Evolutionary conservation across 2,113 vertebrate genomes (phyloP).

Genomic region (Centrocercus urophasianus): DNA sequence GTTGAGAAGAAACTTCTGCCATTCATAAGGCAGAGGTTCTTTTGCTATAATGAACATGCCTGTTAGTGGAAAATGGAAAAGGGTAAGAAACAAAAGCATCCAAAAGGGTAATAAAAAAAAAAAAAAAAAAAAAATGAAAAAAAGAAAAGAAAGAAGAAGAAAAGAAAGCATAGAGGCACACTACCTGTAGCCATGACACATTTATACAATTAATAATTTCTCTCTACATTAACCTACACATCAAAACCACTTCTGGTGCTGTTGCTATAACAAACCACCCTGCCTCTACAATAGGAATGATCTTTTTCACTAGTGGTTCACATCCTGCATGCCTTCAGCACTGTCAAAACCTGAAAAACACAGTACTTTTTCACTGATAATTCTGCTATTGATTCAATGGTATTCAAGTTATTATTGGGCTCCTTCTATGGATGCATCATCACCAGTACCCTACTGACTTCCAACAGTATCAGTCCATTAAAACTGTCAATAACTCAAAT

Average conservation of each 20-base stretch:
- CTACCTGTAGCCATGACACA: neutral
- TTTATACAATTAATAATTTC: neutral
- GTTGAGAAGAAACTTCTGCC: neutral
- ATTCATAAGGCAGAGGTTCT: neutral
- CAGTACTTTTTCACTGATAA: neutral
- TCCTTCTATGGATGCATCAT: neutral
- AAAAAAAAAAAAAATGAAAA: neutral
- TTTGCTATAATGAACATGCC: neutral
- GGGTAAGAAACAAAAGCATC: neutral
- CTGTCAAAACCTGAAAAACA: neutral
- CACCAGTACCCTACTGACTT: neutral
- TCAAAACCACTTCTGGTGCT: neutral
- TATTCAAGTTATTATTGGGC: constrained; percentile 24
- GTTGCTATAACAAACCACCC: neutral
- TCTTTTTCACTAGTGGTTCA: neutral
- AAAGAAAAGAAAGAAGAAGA: too few relatives aligned
- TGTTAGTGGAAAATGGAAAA: neutral
- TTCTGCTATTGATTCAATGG: constrained; percentile 14
- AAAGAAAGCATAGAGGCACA: neutral
- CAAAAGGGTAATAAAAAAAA: neutral
- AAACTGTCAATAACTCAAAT: constrained; percentile 24
- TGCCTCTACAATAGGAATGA: neutral
- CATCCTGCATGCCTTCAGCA: neutral
- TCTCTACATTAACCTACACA: neutral
- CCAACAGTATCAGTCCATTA: neutral